These are phyloP conservation scores for Dolichomitus sp. DNA, from an alignment of 2,888 invertebrate species.

Conservation along the genomic window DNA sequence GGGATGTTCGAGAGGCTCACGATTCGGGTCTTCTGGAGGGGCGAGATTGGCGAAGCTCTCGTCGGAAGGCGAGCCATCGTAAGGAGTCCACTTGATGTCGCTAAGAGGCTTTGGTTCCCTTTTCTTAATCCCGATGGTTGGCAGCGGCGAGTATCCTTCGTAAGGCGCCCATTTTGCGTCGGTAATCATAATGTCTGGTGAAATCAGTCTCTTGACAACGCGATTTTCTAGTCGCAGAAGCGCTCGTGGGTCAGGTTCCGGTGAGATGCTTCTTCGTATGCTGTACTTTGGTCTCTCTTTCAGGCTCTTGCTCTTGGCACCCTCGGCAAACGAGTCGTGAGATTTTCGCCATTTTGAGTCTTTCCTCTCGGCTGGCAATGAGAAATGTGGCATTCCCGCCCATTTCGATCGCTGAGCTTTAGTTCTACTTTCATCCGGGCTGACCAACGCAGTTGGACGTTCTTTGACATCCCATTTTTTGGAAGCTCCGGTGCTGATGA, in stretches of 20 bases:
- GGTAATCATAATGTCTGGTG: constrained; percentile 80
- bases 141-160: constrained; percentile 82
- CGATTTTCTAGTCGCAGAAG: constrained; percentile 79
- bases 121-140: constrained; percentile 81
- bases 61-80: constrained; percentile 77
- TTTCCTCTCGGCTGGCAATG: constrained; percentile 81
- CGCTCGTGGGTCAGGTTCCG: constrained; percentile 82
- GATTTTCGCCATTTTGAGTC: constrained; percentile 76
- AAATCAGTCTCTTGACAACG: constrained; percentile 80
- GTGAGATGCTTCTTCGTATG: constrained; percentile 83
- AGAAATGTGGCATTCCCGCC: constrained; percentile 83
- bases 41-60: constrained; percentile 67
- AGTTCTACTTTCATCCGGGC: constrained; percentile 74
- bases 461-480: constrained; percentile 78
- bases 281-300: constrained; percentile 83
- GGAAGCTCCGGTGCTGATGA: constrained; percentile 69
- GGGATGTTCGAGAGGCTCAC: constrained; percentile 79
- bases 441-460: constrained; percentile 65
- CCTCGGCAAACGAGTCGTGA: constrained; percentile 74
- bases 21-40: constrained; percentile 72
- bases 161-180: constrained; percentile 84
- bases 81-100: constrained; percentile 83
- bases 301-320: constrained; percentile 81
- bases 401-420: constrained; percentile 78
- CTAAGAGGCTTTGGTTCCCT: constrained; percentile 81